phyloP scores from a whole-genome alignment of 2,888 invertebrate genomes.

The Coremacera marginata region DNA sequence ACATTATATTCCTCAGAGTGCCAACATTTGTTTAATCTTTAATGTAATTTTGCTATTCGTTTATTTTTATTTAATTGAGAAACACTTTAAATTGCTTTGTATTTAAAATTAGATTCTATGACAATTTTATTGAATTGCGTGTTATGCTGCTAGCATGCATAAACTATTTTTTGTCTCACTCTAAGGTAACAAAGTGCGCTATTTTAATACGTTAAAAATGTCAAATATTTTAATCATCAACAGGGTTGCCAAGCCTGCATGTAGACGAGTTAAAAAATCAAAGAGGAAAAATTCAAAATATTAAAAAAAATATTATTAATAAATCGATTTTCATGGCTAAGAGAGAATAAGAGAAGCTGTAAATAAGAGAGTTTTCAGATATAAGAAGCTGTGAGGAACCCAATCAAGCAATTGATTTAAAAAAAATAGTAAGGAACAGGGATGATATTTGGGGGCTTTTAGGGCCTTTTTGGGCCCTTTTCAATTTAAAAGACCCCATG shows the following conservation, averaged over 20 bases:
- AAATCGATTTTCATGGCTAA: too few species aligned
- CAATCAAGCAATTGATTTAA: too few species aligned
- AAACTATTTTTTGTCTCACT: slow-evolving; percentile 1
- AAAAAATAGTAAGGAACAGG: too few species aligned
- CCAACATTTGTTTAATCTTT: not conserved
- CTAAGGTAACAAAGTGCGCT: not conserved
- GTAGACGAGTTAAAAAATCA: too few species aligned
- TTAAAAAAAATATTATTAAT: too few species aligned
- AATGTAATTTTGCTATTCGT: not conserved
- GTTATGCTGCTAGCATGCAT: not conserved
- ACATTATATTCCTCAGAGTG: not conserved
- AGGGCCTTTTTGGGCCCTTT: too few species aligned
- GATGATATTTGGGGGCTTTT: too few species aligned
- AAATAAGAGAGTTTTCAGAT: too few species aligned
- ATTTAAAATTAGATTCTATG: not conserved
- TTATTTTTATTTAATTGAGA: not conserved
- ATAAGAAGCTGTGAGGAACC: too few species aligned
- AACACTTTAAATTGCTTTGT: not conserved
- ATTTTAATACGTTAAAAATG: slow-evolving; percentile 9
- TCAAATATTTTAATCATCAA: not conserved
- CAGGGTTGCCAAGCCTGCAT: not conserved
- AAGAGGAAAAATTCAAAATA: too few species aligned
- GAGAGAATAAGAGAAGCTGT: too few species aligned
- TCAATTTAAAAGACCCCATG: too few species aligned
- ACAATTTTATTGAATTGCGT: slow-evolving; percentile 4